phyloP scores from a whole-genome alignment of 92 coral and sea anemone genomes.

The Plumapathes pennacea region DNA sequence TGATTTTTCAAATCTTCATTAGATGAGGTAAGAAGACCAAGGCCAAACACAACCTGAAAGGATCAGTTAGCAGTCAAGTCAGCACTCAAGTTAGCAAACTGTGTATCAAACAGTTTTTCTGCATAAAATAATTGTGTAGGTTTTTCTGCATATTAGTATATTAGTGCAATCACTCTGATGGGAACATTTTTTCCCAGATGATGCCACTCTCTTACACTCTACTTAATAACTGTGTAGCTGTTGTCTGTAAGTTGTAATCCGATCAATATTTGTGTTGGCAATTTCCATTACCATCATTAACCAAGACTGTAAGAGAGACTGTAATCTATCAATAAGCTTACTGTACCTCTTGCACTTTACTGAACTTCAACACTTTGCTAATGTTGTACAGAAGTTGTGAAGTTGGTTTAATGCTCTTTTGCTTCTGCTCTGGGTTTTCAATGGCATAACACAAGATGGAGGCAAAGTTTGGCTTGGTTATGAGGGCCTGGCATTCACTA shows the following conservation, averaged over 20 bases:
- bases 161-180: background rate
- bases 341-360: conserved; percentile 98
- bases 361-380: conserved; percentile 87
- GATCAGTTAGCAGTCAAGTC: too few relatives aligned
- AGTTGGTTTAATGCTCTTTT: conserved; percentile 88
- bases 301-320: too few relatives aligned
- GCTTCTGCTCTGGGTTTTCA: conserved; percentile 96
- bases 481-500: conserved; percentile 91
- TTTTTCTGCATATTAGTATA: background rate
- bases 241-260: too few relatives aligned
- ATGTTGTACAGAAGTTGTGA: conserved; percentile 81
- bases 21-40: conserved; percentile 85
- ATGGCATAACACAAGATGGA: conserved; percentile 91
- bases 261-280: too few relatives aligned
- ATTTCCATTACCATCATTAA: too few relatives aligned
- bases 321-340: too few relatives aligned
- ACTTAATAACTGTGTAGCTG: too few relatives aligned
- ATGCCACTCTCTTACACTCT: too few relatives aligned
- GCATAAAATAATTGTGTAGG: background rate
- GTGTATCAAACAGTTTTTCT: background rate
- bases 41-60: conserved; percentile 94
- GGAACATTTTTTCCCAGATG: too few relatives aligned
- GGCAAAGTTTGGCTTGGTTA: conserved; percentile 90
- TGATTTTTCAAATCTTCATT: conserved; percentile 85
- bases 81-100: background rate